Percentiles rank a stretch among this genome's conserved stretches.
Conservation (phyloP, 2,888 invertebrate genomes). For the Ypsolopha scabrella region DNA sequence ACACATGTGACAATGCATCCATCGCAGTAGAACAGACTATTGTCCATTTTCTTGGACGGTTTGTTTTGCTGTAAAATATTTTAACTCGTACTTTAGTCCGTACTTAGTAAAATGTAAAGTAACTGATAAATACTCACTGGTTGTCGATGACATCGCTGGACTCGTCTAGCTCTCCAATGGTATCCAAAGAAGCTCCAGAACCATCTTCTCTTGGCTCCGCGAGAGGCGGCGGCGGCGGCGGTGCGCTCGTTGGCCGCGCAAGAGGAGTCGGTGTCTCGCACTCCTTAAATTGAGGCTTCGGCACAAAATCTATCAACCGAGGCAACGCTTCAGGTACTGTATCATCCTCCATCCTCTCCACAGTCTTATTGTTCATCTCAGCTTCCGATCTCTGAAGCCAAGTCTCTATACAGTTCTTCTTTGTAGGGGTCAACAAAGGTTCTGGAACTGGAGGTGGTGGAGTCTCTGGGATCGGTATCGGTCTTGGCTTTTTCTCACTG, state of each 20-base stretch:
- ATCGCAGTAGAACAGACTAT: conserved; percentile 13
- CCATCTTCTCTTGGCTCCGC: conserved; percentile 65
- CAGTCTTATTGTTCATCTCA: conserved; percentile 53
- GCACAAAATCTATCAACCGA: conserved; percentile 78
- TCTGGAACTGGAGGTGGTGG: conserved; percentile 38
- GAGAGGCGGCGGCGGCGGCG: conserved; percentile 29
- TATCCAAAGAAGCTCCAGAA: conserved; percentile 73
- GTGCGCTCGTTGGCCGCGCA: conserved; percentile 48
- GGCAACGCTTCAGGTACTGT: conserved; percentile 66
- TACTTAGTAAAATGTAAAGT: not conserved
- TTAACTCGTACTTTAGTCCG: too few species aligned
- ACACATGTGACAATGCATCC: conserved; percentile 36
- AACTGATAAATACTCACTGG: conserved; percentile 36
- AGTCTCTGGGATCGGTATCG: conserved; percentile 37
- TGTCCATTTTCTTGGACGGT: not conserved
- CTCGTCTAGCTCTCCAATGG: conserved; percentile 79
- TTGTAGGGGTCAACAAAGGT: conserved; percentile 51
- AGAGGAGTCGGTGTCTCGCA: conserved; percentile 26
- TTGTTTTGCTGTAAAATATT: too few species aligned
- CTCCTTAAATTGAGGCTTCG: conserved; percentile 69
- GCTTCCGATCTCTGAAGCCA: conserved; percentile 63
- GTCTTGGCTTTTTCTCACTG: conserved; percentile 49
- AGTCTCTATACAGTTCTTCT: conserved; percentile 60
- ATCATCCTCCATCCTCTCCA: conserved; percentile 50
- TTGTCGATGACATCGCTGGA: conserved; percentile 55